Evolutionary conservation across 2,888 invertebrate genomes (phyloP).

Genomic region (Caradrina kadenii): DNA sequence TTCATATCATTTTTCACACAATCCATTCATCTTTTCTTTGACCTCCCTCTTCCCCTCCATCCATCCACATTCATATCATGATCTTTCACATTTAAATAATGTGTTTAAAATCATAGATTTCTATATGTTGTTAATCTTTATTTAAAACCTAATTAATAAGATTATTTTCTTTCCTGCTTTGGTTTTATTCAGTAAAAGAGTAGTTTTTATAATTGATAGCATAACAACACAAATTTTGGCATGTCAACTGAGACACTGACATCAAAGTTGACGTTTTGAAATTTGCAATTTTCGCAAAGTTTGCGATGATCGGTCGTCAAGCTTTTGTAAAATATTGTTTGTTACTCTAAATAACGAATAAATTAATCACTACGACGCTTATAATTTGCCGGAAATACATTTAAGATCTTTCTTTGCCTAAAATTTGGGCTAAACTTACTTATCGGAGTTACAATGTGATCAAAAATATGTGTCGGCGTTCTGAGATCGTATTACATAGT

Average conservation of each 20-base stretch:
- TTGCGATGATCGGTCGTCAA: constrained; percentile 21
- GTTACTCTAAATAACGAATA: constrained; percentile 22
- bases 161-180: too few relatives aligned
- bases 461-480: constrained; percentile 29
- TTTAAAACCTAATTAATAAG: too few relatives aligned
- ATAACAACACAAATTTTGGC: background rate
- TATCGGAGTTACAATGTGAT: constrained; percentile 19
- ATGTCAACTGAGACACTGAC: background rate
- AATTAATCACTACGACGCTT: constrained; percentile 3
- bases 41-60: too few relatives aligned
- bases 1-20: too few relatives aligned
- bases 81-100: too few relatives aligned
- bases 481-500: constrained; percentile 52
- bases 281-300: constrained; percentile 25
- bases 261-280: constrained; percentile 30
- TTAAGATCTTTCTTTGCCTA: background rate
- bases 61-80: too few relatives aligned
- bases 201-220: too few relatives aligned
- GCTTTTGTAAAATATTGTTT: constrained; percentile 37
- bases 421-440: background rate
- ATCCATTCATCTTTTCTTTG: too few relatives aligned
- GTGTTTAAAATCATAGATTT: too few relatives aligned
- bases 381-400: background rate
- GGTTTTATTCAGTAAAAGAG: too few relatives aligned
- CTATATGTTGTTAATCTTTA: too few relatives aligned